Percentiles rank a stretch among this genome's conserved stretches.
Evolutionary conservation across 2,888 invertebrate species (phyloP).

Genomic region (Fragum sueziense): DNA sequence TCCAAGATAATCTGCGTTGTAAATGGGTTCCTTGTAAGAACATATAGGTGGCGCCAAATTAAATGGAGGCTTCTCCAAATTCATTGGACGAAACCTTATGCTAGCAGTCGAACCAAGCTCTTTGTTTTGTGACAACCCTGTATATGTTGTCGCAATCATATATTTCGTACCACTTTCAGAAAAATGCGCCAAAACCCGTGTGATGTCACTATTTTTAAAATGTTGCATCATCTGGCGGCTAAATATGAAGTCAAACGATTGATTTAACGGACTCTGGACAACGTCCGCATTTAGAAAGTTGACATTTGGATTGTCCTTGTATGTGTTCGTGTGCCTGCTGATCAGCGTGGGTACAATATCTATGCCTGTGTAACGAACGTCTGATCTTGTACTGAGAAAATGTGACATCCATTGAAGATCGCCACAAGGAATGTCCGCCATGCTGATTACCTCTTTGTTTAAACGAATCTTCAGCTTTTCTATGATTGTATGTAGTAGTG

Average conservation of each 20-base stretch:
- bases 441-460: slow-evolving; percentile 7
- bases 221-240: slow-evolving; percentile 12
- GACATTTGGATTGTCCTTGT: not conserved
- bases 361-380: slow-evolving; percentile 6
- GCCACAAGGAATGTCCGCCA: slow-evolving; percentile 3
- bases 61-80: not conserved
- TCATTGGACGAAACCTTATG: not conserved
- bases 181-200: not conserved
- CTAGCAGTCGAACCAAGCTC: not conserved
- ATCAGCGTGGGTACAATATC: not conserved
- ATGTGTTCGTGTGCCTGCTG: not conserved
- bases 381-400: not conserved
- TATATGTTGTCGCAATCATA: slow-evolving; percentile 2
- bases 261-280: not conserved
- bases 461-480: slow-evolving; percentile 5
- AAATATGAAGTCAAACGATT: slow-evolving; percentile 7
- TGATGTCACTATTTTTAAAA: slow-evolving; percentile 12
- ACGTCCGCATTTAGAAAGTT: slow-evolving; percentile 3
- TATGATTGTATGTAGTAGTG: slow-evolving; percentile 7
- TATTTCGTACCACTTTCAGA: slow-evolving; percentile 1
- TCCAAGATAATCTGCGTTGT: not conserved
- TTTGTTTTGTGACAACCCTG: not conserved
- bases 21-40: not conserved
- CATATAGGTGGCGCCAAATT: slow-evolving; percentile 3
- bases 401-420: slow-evolving; percentile 9